Conservation (phyloP, 2,888 invertebrate species). For the Conomelus anceps region DNA sequence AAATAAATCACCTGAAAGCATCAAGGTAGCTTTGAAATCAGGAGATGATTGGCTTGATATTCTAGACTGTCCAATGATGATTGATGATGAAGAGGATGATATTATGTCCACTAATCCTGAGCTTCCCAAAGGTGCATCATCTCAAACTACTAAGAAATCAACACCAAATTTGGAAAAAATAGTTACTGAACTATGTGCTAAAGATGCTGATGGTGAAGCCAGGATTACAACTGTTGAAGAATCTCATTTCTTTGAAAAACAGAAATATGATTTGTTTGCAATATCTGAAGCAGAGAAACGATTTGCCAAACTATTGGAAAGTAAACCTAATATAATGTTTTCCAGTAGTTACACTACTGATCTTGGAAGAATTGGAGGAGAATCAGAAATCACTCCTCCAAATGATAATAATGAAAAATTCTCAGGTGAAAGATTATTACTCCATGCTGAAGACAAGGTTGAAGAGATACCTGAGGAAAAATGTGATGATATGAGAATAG, state of each 20-base stretch:
- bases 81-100: background rate
- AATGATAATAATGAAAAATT: background rate
- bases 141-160: background rate
- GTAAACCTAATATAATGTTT: background rate
- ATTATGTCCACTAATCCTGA: background rate
- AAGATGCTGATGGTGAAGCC: background rate
- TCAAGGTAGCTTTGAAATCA: background rate
- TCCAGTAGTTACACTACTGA: background rate
- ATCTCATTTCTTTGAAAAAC: background rate
- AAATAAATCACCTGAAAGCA: background rate
- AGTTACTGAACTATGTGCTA: background rate
- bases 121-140: background rate
- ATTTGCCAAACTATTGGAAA: background rate
- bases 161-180: background rate
- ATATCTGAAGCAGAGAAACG: conserved; percentile 5
- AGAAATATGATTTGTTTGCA: background rate
- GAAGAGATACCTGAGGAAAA: conserved; percentile 15
- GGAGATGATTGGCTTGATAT: background rate
- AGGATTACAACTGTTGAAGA: background rate
- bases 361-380: background rate
- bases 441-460: conserved; percentile 11
- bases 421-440: background rate
- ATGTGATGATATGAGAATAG: conserved; percentile 8
- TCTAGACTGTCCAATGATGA: background rate
- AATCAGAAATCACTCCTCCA: background rate